Base-by-base conservation (phyloP, 2,113 vertebrate species). In the Spermophilus dauricus region DNA sequence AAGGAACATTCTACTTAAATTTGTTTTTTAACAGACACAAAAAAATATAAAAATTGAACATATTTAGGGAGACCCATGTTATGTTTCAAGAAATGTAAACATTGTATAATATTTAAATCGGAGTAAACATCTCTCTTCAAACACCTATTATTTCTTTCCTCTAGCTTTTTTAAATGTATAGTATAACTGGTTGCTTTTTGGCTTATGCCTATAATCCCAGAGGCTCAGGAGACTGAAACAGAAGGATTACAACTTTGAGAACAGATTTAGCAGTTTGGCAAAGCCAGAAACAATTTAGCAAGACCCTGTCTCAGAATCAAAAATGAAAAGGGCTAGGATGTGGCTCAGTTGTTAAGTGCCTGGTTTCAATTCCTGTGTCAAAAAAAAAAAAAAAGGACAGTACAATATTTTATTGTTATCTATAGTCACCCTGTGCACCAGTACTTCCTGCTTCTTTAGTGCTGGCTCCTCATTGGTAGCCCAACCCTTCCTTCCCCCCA, bases 1-100 rank as follows among this genome's bases (percentile, higher is more conserved):
- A 95, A 95, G 1, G 26, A 92, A 6, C 83, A 32, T 97, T 94
- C 75, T 77, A 11, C 69, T 86, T 94, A 63, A 45, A 42, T 56
- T 87, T 58, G 28, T n/a, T 51, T 80, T n/a, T 87, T 81, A 73
- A 87, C 14, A 42, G 24, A 39, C 39, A 56, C 17, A 39, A 32
- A 77, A 51, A 30, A 32, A 51, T 14, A 63, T 3, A 37, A 77
- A 77, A 76, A 42, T 24, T 39, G 26, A 13, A 45, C 24, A 5
- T 80, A 70, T 61, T 61, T 48, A 42, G 61, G 18, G 32, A 61
- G 32, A 51, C 48, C 22, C 8, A 24, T 48, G 26, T 24, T n/a
- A 26, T 69, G 13, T 45, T 78, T 78, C 7, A 76, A 81, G 58
- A 63, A 3, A 70, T 48, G 1, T 58, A 63, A 48, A 81, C 17